Evolutionary conservation across 2,888 invertebrate genomes (phyloP).

Genomic region (Junonia oenone): DNA sequence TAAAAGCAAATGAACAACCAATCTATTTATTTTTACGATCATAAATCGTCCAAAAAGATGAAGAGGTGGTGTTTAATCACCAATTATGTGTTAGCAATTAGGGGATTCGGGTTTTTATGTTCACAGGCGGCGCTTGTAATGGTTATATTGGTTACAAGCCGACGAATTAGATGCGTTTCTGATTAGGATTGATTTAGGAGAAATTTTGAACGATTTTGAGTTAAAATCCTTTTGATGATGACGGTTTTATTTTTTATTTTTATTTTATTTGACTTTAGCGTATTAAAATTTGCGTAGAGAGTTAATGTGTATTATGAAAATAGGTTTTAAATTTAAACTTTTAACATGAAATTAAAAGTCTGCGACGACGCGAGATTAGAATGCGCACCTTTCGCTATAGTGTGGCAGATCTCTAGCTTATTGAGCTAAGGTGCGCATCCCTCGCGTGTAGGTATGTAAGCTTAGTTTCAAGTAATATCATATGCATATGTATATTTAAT

Average conservation of each 20-base stretch:
- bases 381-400: no score
- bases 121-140: slow-evolving; percentile 35
- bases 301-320: no score
- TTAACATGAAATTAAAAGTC: no score
- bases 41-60: slow-evolving; percentile 38
- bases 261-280: not conserved
- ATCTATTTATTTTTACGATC: slow-evolving; percentile 40
- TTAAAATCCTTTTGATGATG: not conserved
- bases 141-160: slow-evolving; percentile 26
- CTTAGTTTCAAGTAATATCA: no score
- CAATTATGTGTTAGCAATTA: slow-evolving; percentile 36
- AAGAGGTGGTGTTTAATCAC: slow-evolving; percentile 30
- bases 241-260: not conserved
- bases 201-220: not conserved
- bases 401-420: no score
- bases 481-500: no score
- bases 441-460: no score
- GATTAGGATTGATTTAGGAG: slow-evolving; percentile 1
- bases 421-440: no score
- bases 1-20: slow-evolving; percentile 23
- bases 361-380: no score
- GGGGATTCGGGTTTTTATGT: slow-evolving; percentile 28
- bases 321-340: no score
- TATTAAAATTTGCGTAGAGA: no score
- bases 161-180: slow-evolving; percentile 27